phyloP scores from a whole-genome alignment of 2,888 invertebrate genomes.

The Dione juno region DNA sequence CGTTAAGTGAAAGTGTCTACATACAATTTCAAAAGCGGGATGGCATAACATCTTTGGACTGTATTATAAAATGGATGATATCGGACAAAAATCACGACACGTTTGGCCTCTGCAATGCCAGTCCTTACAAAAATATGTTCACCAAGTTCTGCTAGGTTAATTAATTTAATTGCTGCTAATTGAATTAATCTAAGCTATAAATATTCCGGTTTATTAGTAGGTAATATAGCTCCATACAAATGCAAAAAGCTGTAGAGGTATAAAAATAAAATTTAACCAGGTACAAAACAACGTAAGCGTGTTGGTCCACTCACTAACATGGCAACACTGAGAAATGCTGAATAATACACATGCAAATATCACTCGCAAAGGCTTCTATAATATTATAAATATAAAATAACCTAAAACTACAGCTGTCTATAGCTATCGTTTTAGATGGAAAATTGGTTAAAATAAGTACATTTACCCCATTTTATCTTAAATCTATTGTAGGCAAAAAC shows the following conservation, averaged over 20 bases:
- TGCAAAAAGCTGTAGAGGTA: slow-evolving; percentile 33
- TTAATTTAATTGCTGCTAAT: slow-evolving; percentile 29
- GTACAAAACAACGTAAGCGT: slow-evolving; percentile 33
- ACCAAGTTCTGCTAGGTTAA: slow-evolving; percentile 39
- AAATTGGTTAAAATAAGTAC: slow-evolving; percentile 7
- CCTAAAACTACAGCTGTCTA: slow-evolving; percentile 6
- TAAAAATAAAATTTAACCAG: slow-evolving; percentile 34
- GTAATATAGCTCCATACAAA: slow-evolving; percentile 23
- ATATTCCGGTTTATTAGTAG: slow-evolving; percentile 26
- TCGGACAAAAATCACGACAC: slow-evolving; percentile 41
- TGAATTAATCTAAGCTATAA: slow-evolving; percentile 39
- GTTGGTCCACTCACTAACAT: slow-evolving; percentile 30
- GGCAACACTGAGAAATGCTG: slow-evolving; percentile 39
- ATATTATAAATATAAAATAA: slow-evolving; percentile 18
- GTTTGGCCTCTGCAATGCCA: slow-evolving; percentile 49
- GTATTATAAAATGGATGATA: slow-evolving; percentile 37
- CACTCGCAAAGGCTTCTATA: slow-evolving; percentile 21
- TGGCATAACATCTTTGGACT: slow-evolving; percentile 43
- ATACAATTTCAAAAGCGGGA: slow-evolving; percentile 42
- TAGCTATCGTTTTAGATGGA: slow-evolving; percentile 12
- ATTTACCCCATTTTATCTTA: slow-evolving; percentile 1
- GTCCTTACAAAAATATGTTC: slow-evolving; percentile 48
- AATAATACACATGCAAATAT: slow-evolving; percentile 17
- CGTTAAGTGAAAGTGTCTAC: slow-evolving; percentile 37
- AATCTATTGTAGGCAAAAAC: slow-evolving; percentile 12